Base-by-base conservation (phyloP, 2,113 vertebrate genomes). In the Paratilapia polleni region DNA sequence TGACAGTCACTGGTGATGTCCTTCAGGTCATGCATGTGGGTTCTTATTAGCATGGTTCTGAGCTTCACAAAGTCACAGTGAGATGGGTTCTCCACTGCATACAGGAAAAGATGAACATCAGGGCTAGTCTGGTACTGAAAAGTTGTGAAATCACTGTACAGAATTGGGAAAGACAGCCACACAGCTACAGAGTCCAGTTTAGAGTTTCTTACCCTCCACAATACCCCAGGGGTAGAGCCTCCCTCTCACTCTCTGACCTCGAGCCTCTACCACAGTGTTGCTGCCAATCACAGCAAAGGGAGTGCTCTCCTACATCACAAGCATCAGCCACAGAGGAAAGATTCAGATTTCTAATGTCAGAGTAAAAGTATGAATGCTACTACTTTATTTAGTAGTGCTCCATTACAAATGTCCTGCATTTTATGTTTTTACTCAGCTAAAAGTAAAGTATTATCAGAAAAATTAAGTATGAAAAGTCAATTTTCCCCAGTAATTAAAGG, bases 21-120 rank as follows among this genome's bases (percentile, higher is more conserved):
- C 90, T 95, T 95, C 87, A 95, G 91, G 93, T 95, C 95, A 59
- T 95, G 91, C 95, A 95, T 95, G 90, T 95, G 95, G 6, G 93
- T 94, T 20, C 95, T 80, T 14, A 95, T 94, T 87, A 95, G 74
- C 86, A 95, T 95, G 60, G 91, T 95, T 75, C 95, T 88, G 76
- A 95, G 92, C 83, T 95, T 95, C 61, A 94, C 94, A 13, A 95
- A 95, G 93, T 95, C 95, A 61, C 94, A 95, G 88, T 95, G 95
- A 12, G 94, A 81, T 52, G 91, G 91, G 88, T 95, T 95, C 77
- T 95, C 95, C 89, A 95, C 95, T 95, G 90, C 14, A 19, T 0
- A 74, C 61, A 61, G 56, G 68, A 61, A 47, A 3, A 70, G n/a
- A 74, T 61, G 4, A 14, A 70, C 14, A 19, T 58, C 28, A 75